Base-by-base conservation (phyloP, 2,888 invertebrate species). In the Desoria tigrina region DNA sequence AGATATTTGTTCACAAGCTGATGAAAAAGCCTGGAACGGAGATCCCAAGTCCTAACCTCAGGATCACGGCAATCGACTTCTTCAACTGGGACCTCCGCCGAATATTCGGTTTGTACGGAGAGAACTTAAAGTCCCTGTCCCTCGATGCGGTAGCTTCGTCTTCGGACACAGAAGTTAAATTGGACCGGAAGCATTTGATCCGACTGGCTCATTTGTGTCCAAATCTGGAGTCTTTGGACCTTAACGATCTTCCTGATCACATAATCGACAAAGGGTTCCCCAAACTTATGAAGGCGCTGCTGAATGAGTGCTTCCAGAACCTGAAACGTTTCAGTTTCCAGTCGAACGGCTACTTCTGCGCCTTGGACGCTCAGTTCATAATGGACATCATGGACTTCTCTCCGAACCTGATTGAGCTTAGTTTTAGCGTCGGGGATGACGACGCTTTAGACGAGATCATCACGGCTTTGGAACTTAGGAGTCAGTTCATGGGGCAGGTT, bases 361-460 rank as follows among this genome's bases (percentile, higher is more conserved):
- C 32, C 9, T 37, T 57, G 42, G 56, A 39, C n/a, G 56, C 56
- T 9, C 11, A 18, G 18, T 57, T 37, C 7, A 11, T 57, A 2
- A 28, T 57, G 39, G 56, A 57, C 9, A 3, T 57, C 6, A 21
- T 57, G 39, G 56, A 57, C n/a, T 37, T 37, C 9, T 18, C 42
- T 37, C 56, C 56, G 4, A 57, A 57, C 26, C 9, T 57, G 23
- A 42, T 18, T 23, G 14, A 28, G 18, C 56, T 57, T 37, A 14
- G n/a, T 18, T 57, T 57, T 42, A 18, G n/a, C 37, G 28, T 57
- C n/a, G 56, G 37, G n/a, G 56, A 57, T 21, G 56, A 57, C 42
- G 56, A 57, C 26, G 56, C 56, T 18, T 37, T 57, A 23, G 56
- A 57, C n/a, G 56, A 57, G 26, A 37, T 57, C 9, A n/a, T 57